phyloP scores from a whole-genome alignment of 2,113 vertebrate species.

The Emydocephalus ijimae region DNA sequence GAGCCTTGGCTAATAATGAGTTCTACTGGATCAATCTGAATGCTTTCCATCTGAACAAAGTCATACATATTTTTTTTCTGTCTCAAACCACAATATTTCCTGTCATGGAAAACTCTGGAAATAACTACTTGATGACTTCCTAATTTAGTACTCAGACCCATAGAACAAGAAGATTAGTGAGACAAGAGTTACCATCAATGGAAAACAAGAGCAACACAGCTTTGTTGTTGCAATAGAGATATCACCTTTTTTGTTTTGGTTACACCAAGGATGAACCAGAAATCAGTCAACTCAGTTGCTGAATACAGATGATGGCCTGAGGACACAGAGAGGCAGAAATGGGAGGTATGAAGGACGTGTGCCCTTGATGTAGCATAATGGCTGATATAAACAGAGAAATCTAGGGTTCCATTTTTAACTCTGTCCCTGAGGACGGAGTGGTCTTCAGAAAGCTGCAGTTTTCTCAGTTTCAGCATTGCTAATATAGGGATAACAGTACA shows the following conservation, averaged over 20 bases:
- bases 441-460: neutral
- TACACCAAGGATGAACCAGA: neutral
- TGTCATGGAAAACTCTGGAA: neutral
- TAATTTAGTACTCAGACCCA: neutral
- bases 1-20: neutral
- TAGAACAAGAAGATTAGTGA: neutral
- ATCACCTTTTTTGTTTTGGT: neutral
- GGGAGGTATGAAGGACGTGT: neutral
- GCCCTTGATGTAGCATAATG: neutral
- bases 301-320: neutral
- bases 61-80: neutral
- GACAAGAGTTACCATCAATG: neutral
- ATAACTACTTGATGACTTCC: neutral
- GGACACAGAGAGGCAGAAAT: neutral
- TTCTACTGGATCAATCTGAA: neutral
- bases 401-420: neutral
- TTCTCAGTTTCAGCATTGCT: neutral
- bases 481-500: neutral
- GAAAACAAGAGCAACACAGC: neutral
- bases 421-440: neutral
- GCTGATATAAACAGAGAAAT: neutral
- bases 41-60: neutral
- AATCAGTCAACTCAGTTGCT: neutral
- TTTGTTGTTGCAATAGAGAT: neutral
- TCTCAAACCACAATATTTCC: neutral